Percentiles rank a stretch among this genome's conserved stretches.
phyloP scores from a whole-genome alignment of 92 coral and sea anemone species.

The Zoanthus sociatus region DNA sequence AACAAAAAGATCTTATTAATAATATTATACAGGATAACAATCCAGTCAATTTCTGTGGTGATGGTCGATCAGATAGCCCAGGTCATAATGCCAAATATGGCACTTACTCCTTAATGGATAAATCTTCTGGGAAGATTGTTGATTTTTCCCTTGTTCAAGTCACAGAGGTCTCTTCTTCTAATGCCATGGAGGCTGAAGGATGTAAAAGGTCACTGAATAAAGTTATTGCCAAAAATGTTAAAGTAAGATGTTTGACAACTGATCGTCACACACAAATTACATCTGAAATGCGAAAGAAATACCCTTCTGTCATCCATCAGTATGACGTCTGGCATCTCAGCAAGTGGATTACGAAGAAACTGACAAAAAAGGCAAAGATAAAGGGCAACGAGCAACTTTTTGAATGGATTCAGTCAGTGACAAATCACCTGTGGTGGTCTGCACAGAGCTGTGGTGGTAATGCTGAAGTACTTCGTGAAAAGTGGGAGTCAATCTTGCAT shows the following conservation, averaged over 20 bases:
- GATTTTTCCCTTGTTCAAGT: neutral
- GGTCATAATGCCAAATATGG: conserved; percentile 40
- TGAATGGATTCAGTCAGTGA: neutral
- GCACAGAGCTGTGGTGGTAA: conserved; percentile 2
- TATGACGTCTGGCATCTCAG: conserved; percentile 10
- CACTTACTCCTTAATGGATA: conserved; percentile 37
- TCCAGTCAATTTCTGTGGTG: neutral
- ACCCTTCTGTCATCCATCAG: conserved; percentile 2
- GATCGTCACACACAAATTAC: conserved; percentile 1
- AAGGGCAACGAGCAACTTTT: neutral
- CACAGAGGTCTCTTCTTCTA: conserved; percentile 40
- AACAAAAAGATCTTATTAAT: conserved; percentile 19
- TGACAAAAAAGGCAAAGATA: conserved; percentile 1
- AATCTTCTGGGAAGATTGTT: conserved; percentile 28
- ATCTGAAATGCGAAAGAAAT: conserved; percentile 26
- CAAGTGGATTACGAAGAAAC: conserved; percentile 21
- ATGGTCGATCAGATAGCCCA: conserved; percentile 18
- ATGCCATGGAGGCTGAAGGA: conserved; percentile 19
- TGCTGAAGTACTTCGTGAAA: neutral
- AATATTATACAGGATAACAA: neutral
- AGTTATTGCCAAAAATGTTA: conserved; percentile 7
- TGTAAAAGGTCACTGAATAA: conserved; percentile 29
- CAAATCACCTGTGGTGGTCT: neutral
- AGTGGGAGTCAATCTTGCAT: neutral
- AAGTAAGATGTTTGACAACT: conserved; percentile 3